Percentiles rank a stretch among this genome's conserved stretches.
phyloP scores from a whole-genome alignment of 1,140 invertebrate species.

The Myzus persicae region DNA sequence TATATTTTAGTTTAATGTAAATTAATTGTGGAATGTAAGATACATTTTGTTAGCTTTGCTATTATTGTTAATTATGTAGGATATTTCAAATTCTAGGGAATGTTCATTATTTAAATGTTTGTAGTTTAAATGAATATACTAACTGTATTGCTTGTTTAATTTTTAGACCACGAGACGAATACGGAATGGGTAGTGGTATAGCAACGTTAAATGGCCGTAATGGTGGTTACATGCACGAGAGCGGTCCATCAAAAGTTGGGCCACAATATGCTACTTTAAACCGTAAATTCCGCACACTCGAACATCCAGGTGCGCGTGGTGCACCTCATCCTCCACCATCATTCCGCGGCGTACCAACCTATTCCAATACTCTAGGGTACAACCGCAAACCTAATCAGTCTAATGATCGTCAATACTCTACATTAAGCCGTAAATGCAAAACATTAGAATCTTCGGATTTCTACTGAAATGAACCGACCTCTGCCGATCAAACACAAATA shows the following conservation, averaged over 20 bases:
- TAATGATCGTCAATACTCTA: constrained; percentile 67
- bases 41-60: constrained; percentile 32
- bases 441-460: constrained; percentile 92
- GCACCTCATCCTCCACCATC: constrained; percentile 59
- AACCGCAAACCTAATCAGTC: constrained; percentile 59
- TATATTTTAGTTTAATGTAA: neutral
- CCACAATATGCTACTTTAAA: constrained; percentile 76
- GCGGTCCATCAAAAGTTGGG: constrained; percentile 67
- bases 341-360: constrained; percentile 61
- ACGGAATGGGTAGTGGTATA: constrained; percentile 67
- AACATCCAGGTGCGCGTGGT: constrained; percentile 61
- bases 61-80: neutral
- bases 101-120: neutral
- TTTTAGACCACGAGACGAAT: constrained; percentile 67
- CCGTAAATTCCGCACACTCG: constrained; percentile 63
- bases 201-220: constrained; percentile 60
- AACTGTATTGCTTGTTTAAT: constrained; percentile 67
- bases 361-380: constrained; percentile 61
- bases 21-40: constrained; percentile 23
- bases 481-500: constrained; percentile 61
- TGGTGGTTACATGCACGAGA: constrained; percentile 32
- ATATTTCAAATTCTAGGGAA: neutral
- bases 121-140: constrained; percentile 62
- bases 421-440: constrained; percentile 93
- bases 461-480: constrained; percentile 79